These are phyloP conservation scores for Ellobius talpinus DNA, from an alignment of 2,113 vertebrate species.

Conservation along the genomic window DNA sequence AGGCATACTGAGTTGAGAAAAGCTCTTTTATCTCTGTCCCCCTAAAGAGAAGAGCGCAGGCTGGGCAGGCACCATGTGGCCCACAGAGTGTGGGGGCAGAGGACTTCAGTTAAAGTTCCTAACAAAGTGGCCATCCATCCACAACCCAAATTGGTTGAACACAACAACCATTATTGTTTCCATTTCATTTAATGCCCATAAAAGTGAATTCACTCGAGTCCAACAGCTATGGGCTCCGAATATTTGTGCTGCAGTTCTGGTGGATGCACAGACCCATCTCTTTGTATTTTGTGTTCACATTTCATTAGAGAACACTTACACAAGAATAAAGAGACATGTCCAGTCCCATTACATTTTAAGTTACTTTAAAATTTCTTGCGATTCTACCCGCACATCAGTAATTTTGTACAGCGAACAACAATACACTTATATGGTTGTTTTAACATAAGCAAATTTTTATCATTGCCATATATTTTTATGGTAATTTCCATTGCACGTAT, in stretches of 20 bases:
- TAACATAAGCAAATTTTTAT: slow-evolving; percentile 37
- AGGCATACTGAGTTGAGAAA: not conserved
- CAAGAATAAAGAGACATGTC: slow-evolving; percentile 23
- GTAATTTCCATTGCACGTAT: not conserved
- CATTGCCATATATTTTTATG: slow-evolving; percentile 10
- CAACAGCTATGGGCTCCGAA: slow-evolving; percentile 34
- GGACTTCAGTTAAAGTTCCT: slow-evolving; percentile 20
- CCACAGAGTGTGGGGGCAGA: not conserved
- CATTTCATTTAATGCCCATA: slow-evolving; percentile 70
- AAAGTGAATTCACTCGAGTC: slow-evolving; percentile 63
- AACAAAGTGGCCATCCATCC: slow-evolving; percentile 57
- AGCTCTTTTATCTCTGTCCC: not conserved
- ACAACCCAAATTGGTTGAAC: slow-evolving; percentile 58
- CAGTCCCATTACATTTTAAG: slow-evolving; percentile 37
- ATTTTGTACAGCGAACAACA: not conserved
- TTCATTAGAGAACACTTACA: slow-evolving; percentile 56
- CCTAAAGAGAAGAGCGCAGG: not conserved
- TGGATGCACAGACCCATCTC: not conserved
- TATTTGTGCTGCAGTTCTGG: slow-evolving; percentile 32
- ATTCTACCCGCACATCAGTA: slow-evolving; percentile 1
- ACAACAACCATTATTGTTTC: slow-evolving; percentile 56
- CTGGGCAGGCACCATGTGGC: no score
- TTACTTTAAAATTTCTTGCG: slow-evolving; percentile 61
- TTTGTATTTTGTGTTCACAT: slow-evolving; percentile 31
- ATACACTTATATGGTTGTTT: not conserved